phyloP scores from a whole-genome alignment of 2,888 invertebrate genomes.

The Iphiclides podalirius region DNA sequence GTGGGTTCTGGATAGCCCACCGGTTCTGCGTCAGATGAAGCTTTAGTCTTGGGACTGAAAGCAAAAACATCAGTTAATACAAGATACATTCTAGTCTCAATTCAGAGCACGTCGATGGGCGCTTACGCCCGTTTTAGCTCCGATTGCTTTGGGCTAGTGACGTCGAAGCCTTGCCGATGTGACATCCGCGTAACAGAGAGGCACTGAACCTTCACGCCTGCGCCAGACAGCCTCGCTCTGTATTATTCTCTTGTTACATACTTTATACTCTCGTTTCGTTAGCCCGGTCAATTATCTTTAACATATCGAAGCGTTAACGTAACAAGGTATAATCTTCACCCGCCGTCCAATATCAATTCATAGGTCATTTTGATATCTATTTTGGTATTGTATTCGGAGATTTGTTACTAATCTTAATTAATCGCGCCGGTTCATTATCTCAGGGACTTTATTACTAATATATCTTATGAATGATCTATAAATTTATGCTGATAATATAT shows the following conservation, averaged over 20 bases:
- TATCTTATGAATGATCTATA: neutral
- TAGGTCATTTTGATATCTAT: neutral
- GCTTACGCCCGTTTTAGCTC: constrained; percentile 40
- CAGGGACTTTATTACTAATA: neutral
- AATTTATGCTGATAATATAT: neutral
- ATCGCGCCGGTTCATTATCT: neutral
- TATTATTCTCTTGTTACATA: constrained; percentile 56
- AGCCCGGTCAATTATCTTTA: constrained; percentile 64
- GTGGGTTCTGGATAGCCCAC: no score
- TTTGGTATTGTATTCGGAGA: neutral
- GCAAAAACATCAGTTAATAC: no score
- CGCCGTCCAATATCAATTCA: constrained; percentile 1
- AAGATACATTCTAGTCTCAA: no score
- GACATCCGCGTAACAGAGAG: constrained; percentile 49
- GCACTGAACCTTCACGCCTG: constrained; percentile 55
- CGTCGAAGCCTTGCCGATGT: constrained; percentile 30
- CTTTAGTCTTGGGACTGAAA: no score
- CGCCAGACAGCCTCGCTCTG: constrained; percentile 55
- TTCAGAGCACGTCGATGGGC: constrained; percentile 41
- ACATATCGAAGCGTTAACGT: constrained; percentile 46
- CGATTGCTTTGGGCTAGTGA: constrained; percentile 43
- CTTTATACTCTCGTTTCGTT: constrained; percentile 56
- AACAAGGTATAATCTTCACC: constrained; percentile 35
- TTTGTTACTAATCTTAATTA: neutral
- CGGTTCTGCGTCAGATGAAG: no score